A percentile compares a stretch with the other conserved stretches of the same genome.
Evolutionary conservation across 1,140 invertebrate species (phyloP).

Genomic region (Copidosoma floridanum): DNA sequence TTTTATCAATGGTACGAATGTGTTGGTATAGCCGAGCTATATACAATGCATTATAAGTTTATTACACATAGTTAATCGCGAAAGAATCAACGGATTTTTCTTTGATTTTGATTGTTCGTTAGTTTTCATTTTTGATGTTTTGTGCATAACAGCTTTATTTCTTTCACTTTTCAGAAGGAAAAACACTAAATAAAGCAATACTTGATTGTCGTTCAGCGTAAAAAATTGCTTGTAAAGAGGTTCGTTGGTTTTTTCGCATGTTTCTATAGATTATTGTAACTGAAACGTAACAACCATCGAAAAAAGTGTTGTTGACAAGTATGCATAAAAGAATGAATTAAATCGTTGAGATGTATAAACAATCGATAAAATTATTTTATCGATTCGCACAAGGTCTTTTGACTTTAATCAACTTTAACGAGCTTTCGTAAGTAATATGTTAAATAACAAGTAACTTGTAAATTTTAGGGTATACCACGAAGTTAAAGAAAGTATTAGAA

Average conservation of each 20-base stretch:
- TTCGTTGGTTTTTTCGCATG: too few species aligned
- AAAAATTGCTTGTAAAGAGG: too few species aligned
- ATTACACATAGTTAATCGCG: too few species aligned
- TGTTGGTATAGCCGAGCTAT: neutral
- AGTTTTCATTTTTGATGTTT: too few species aligned
- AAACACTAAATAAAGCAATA: too few species aligned
- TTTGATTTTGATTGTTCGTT: too few species aligned
- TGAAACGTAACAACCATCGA: too few species aligned
- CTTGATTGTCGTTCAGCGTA: too few species aligned
- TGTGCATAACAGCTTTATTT: too few species aligned
- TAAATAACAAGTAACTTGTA: neutral
- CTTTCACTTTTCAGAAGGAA: too few species aligned
- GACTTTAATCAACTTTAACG: constrained; percentile 11
- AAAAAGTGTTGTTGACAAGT: neutral
- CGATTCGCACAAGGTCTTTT: constrained; percentile 19
- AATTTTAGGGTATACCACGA: neutral
- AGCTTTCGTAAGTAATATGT: constrained; percentile 1
- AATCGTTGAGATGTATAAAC: constrained; percentile 13
- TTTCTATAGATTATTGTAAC: too few species aligned
- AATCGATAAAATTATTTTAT: neutral
- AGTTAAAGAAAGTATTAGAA: neutral
- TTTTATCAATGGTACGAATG: neutral
- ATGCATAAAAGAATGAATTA: neutral
- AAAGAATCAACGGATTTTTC: too few species aligned
- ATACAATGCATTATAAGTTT: neutral